Evolutionary conservation across 2,113 vertebrate genomes (phyloP).

Genomic region (Neopipo cinnamomea): DNA sequence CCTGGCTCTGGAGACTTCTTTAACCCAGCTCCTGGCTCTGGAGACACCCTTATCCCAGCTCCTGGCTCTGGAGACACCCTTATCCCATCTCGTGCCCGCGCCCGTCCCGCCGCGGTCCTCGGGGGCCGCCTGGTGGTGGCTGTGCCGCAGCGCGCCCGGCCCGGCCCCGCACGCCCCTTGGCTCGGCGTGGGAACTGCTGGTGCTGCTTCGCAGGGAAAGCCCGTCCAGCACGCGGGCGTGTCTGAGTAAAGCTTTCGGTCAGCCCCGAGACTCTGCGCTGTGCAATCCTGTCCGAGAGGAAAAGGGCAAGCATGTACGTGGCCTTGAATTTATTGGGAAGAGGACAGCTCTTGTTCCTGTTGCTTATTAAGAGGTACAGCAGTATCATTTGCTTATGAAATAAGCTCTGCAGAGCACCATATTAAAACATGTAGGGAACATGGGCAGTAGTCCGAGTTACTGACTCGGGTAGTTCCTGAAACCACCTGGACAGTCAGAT

Average conservation of each 20-base stretch:
- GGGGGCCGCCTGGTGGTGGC: neutral
- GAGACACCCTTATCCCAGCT: too few relatives aligned
- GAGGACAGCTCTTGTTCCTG: neutral
- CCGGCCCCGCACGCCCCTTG: neutral
- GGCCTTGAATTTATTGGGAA: neutral
- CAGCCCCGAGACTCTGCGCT: neutral
- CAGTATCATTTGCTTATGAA: neutral
- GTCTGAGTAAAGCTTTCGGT: neutral
- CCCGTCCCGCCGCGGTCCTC: neutral
- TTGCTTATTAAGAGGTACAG: neutral
- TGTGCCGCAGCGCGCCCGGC: neutral
- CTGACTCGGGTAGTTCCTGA: neutral
- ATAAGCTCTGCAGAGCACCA: neutral
- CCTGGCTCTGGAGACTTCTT: too few relatives aligned
- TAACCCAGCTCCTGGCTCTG: accelerated
- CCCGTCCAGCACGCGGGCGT: accelerated
- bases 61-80: too few relatives aligned
- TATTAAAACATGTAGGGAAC: neutral
- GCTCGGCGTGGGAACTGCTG: accelerated
- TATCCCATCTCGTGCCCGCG: neutral
- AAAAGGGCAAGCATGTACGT: neutral
- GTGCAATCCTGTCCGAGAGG: neutral
- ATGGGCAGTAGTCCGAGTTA: neutral
- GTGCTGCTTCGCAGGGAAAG: neutral
- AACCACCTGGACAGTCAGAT: neutral